Percentiles rank a stretch among this genome's conserved stretches.
phyloP scores from a whole-genome alignment of 2,797 vertebrate species.

The Columba guinea region DNA sequence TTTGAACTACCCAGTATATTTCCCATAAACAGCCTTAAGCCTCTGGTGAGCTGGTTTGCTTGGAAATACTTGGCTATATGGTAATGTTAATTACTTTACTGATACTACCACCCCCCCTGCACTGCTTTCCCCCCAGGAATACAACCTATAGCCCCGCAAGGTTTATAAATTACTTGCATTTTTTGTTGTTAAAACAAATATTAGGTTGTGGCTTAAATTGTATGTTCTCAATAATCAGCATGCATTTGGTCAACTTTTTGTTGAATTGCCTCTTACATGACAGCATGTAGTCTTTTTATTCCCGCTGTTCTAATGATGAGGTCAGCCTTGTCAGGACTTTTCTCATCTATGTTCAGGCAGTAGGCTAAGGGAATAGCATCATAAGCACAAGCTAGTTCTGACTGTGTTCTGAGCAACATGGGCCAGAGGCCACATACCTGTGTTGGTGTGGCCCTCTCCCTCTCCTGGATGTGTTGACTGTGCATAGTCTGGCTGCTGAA shows the following conservation, averaged over 20 bases:
- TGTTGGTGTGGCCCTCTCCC: not conserved
- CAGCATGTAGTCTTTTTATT: not conserved
- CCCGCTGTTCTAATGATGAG: not conserved
- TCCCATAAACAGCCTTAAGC: not conserved
- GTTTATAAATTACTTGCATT: not conserved
- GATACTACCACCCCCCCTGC: not conserved
- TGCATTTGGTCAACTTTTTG: not conserved
- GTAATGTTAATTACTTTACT: not conserved
- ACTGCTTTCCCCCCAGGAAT: not conserved
- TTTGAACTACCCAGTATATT: not conserved
- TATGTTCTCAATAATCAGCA: not conserved
- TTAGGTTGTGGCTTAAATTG: not conserved
- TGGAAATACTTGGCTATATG: not conserved
- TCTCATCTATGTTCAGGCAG: not conserved
- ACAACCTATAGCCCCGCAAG: accelerated
- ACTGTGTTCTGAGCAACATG: not conserved
- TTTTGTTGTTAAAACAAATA: not conserved
- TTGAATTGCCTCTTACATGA: not conserved
- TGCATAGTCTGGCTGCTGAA: not conserved
- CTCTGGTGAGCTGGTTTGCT: not conserved
- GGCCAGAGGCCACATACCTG: not conserved
- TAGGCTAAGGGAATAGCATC: not conserved
- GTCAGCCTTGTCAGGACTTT: not conserved
- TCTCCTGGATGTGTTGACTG: not conserved
- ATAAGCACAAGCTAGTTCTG: not conserved